These are phyloP conservation scores for Lysiphlebus fabarum DNA, from an alignment of 1,140 invertebrate species.

Conservation along the genomic window DNA sequence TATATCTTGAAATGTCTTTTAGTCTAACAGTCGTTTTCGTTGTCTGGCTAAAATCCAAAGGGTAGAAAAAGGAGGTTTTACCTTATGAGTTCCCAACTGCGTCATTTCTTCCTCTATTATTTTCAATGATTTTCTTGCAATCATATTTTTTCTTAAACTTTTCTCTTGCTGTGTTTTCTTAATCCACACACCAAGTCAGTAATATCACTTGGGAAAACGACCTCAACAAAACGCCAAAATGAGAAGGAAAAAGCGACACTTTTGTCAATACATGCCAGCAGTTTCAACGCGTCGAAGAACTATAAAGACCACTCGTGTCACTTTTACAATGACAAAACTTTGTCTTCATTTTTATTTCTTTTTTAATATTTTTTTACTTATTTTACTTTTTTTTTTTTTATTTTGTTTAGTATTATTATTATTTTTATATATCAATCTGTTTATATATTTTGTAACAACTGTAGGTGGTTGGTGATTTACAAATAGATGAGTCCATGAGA, in stretches of 20 bases:
- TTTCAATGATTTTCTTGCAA: constrained; percentile 55
- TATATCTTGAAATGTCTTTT: constrained; percentile 23
- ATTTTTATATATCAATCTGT: too few species aligned
- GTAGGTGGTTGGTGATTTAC: too few species aligned
- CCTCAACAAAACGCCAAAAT: constrained; percentile 42
- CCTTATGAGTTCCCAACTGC: constrained; percentile 53
- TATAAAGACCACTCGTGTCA: constrained; percentile 59
- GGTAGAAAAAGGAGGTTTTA: constrained; percentile 29
- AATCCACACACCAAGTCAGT: constrained; percentile 35
- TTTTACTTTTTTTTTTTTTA: too few species aligned
- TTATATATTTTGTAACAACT: too few species aligned
- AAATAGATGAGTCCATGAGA: too few species aligned
- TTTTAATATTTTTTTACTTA: constrained; percentile 24
- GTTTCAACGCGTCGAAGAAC: constrained; percentile 35
- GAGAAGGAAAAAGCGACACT: constrained; percentile 41
- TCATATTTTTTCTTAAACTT: constrained; percentile 35
- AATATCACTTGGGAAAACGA: constrained; percentile 50
- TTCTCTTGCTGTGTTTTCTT: constrained; percentile 25
- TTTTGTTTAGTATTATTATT: too few species aligned
- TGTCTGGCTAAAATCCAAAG: constrained; percentile 16
- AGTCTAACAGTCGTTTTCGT: constrained; percentile 16
- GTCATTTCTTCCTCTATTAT: constrained; percentile 48
- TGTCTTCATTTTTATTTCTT: constrained; percentile 43
- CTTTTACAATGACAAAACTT: constrained; percentile 58
- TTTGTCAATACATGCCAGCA: constrained; percentile 51